Conservation (phyloP, 2,888 invertebrate genomes). For the Sesia apiformis region DNA sequence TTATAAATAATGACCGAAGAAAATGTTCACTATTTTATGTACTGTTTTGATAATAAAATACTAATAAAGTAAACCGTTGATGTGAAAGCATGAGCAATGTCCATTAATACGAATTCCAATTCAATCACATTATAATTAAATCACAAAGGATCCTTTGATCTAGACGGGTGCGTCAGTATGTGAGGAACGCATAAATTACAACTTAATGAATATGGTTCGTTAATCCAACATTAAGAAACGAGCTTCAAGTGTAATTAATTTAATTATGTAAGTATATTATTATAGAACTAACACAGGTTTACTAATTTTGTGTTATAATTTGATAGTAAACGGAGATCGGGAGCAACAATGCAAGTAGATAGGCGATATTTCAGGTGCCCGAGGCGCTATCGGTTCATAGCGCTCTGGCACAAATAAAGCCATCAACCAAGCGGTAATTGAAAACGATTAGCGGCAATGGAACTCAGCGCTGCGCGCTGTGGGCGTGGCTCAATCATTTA, state of each 20-base stretch:
- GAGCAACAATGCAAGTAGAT: not conserved
- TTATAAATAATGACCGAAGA: too few species aligned
- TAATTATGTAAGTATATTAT: not conserved
- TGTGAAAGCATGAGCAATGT: slow-evolving; percentile 10
- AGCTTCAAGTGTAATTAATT: not conserved
- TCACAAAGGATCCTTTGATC: slow-evolving; percentile 33
- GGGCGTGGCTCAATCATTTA: slow-evolving; percentile 7
- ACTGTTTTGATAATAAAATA: too few species aligned
- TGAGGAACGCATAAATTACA: slow-evolving; percentile 7
- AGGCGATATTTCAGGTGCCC: not conserved
- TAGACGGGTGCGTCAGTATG: slow-evolving; percentile 7
- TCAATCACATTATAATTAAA: slow-evolving; percentile 41
- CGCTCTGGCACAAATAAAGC: slow-evolving; percentile 7
- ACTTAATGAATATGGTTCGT: slow-evolving; percentile 7
- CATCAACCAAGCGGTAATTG: slow-evolving; percentile 14
- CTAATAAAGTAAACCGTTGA: too few species aligned
- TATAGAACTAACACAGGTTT: not conserved
- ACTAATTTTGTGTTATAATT: too few species aligned
- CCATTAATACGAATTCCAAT: slow-evolving; percentile 33
- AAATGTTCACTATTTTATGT: too few species aligned
- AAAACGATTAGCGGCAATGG: slow-evolving; percentile 16
- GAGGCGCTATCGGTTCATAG: not conserved
- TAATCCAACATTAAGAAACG: slow-evolving; percentile 2
- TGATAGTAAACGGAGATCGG: not conserved
- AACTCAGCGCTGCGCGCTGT: slow-evolving; percentile 3